Evolutionary conservation across 2,888 invertebrate genomes (phyloP).

Genomic region (Meandrusa payeni): DNA sequence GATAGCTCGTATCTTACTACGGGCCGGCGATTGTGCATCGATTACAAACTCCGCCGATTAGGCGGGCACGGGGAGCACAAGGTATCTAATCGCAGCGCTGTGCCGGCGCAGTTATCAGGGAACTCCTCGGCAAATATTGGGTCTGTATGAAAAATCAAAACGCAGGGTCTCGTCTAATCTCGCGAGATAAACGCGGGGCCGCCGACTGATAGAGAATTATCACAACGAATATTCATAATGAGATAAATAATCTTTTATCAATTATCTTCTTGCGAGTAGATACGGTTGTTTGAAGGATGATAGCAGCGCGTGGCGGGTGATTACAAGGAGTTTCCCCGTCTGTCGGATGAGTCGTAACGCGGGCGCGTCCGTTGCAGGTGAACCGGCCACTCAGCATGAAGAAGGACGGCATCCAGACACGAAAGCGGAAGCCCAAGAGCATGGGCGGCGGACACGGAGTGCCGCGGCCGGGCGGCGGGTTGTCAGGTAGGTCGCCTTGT

Average conservation of each 20-base stretch:
- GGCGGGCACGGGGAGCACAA: slow-evolving; percentile 36
- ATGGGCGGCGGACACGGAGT: slow-evolving; percentile 63
- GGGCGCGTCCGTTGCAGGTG: slow-evolving; percentile 83
- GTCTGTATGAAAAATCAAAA: slow-evolving; percentile 75
- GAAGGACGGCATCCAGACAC: slow-evolving; percentile 98
- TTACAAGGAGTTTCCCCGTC: slow-evolving; percentile 66
- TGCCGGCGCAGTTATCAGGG: slow-evolving; percentile 69
- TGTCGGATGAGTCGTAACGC: slow-evolving; percentile 30
- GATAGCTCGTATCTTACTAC: slow-evolving; percentile 13
- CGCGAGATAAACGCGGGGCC: slow-evolving; percentile 77
- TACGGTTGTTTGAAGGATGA: slow-evolving; percentile 79
- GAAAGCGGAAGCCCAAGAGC: slow-evolving; percentile 95
- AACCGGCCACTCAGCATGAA: slow-evolving; percentile 98
- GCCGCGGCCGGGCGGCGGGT: slow-evolving; percentile 47
- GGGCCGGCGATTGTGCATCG: slow-evolving; percentile 41
- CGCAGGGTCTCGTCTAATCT: slow-evolving; percentile 80
- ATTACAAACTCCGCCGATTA: slow-evolving; percentile 40
- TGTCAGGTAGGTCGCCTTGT: slow-evolving; percentile 53
- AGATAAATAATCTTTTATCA: slow-evolving; percentile 81
- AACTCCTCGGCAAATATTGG: slow-evolving; percentile 80
- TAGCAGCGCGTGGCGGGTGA: slow-evolving; percentile 63
- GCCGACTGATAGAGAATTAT: slow-evolving; percentile 80
- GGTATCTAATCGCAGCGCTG: slow-evolving; percentile 68
- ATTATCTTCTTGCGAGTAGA: slow-evolving; percentile 75
- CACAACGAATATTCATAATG: slow-evolving; percentile 80